Base-by-base conservation (phyloP, 1,140 invertebrate genomes). In the Yoshiicerus persimilis region DNA sequence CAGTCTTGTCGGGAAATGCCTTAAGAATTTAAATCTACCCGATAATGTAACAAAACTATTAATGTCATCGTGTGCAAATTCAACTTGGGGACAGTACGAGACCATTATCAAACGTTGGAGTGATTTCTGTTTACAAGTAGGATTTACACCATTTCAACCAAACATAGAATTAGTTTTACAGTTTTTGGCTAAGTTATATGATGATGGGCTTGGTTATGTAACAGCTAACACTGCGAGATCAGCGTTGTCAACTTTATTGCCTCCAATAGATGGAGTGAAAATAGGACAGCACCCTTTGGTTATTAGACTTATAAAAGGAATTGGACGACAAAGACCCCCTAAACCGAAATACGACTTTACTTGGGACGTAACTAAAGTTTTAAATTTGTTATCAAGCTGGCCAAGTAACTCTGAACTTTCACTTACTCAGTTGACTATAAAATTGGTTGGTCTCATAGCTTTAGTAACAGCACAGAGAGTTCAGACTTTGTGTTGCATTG, bases 221-320 rank as follows among this genome's bases (percentile, higher is more conserved):
- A n/a, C n/a, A n/a, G n/a, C n/a, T n/a, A n/a, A n/a, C n/a, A n/a
- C n/a, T n/a, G n/a, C n/a, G n/a, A n/a, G n/a, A n/a, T n/a, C n/a
- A n/a, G n/a, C n/a, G n/a, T n/a, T n/a, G n/a, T n/a, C n/a, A n/a
- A n/a, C n/a, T n/a, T n/a, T n/a, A n/a, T n/a, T n/a, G n/a, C n/a
- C n/a, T n/a, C n/a, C n/a, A n/a, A n/a, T n/a, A n/a, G n/a, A n/a
- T n/a, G n/a, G n/a, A n/a, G n/a, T n/a, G n/a, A n/a, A n/a, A n/a
- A n/a, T n/a, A n/a, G n/a, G n/a, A n/a, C n/a, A n/a, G n/a, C n/a
- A n/a, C n/a, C n/a, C n/a, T n/a, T n/a, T n/a, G n/a, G 34, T 89
- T 38, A 23, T 38, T 32, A n/a, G 88, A n/a, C 38, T 89, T 64
- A 2, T 89, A 2, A 83, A 70, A 20, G 88, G 85, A 13, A 36